These are phyloP conservation scores for Passer montanus DNA, from an alignment of 2,113 vertebrate genomes.

Conservation along the genomic window DNA sequence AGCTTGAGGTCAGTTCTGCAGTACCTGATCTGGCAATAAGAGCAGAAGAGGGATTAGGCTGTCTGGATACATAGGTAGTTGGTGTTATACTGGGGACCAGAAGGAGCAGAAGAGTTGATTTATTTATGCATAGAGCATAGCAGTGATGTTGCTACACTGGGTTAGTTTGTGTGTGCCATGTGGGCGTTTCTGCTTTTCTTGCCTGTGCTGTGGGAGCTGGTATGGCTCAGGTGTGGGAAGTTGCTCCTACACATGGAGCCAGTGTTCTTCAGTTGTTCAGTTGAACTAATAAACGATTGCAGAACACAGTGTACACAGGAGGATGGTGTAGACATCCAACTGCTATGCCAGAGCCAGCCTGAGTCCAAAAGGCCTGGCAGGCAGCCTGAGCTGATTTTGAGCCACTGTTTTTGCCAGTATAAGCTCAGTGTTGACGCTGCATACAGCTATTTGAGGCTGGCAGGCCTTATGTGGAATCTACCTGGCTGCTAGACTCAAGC, in stretches of 20 bases:
- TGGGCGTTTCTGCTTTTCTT: background rate
- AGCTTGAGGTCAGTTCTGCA: background rate
- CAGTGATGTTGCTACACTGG: background rate
- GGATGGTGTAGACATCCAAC: background rate
- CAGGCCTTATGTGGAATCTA: background rate
- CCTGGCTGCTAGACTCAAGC: slow-evolving; percentile 8
- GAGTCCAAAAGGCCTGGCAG: slow-evolving; percentile 20
- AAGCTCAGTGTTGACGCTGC: background rate
- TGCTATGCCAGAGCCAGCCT: background rate
- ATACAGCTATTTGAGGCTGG: background rate
- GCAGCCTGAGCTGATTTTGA: slow-evolving; percentile 3
- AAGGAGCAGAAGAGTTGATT: background rate
- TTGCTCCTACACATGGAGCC: background rate
- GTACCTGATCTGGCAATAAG: background rate
- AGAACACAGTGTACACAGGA: background rate
- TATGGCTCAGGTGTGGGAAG: background rate
- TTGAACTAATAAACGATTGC: background rate
- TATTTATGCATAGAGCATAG: background rate
- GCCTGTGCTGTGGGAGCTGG: background rate
- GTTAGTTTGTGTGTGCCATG: background rate
- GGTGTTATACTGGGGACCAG: background rate
- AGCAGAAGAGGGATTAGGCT: background rate
- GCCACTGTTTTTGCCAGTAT: background rate
- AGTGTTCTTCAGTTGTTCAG: background rate
- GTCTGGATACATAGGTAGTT: background rate